These are phyloP conservation scores for Gila robusta DNA, from an alignment of 2,797 vertebrate species.

Conservation along the genomic window DNA sequence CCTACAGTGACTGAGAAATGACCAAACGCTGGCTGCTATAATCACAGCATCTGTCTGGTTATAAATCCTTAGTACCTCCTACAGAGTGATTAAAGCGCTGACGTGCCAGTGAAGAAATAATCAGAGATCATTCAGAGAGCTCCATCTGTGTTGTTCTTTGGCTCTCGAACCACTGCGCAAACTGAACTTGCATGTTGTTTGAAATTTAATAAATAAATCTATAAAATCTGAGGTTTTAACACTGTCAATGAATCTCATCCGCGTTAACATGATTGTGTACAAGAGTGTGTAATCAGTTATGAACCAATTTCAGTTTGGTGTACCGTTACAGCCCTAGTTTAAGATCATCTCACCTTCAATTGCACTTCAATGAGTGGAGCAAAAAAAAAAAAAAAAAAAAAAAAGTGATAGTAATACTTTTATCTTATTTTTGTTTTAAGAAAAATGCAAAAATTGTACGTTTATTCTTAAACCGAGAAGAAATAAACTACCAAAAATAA, in stretches of 20 bases:
- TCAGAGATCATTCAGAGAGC: neutral
- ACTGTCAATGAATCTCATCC: neutral
- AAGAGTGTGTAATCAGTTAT: neutral
- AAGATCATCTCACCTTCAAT: neutral
- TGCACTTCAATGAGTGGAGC: neutral
- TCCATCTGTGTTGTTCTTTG: neutral
- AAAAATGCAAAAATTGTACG: neutral
- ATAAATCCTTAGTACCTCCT: neutral
- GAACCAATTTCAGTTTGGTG: neutral
- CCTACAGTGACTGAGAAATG: conserved; percentile 36
- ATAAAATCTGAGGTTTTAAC: neutral
- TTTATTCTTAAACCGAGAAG: neutral
- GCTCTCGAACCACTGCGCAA: neutral
- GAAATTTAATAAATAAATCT: neutral
- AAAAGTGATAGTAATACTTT: too few relatives aligned
- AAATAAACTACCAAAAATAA: neutral
- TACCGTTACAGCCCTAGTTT: conserved; percentile 13
- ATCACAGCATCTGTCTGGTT: neutral
- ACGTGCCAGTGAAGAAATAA: neutral
- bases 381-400: too few relatives aligned
- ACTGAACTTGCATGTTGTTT: neutral
- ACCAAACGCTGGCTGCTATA: conserved; percentile 1
- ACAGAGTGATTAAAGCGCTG: neutral
- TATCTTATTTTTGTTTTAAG: neutral
- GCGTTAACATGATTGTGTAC: neutral